Conservation (phyloP, 1,140 invertebrate species). For the Drosophila miranda region DNA sequence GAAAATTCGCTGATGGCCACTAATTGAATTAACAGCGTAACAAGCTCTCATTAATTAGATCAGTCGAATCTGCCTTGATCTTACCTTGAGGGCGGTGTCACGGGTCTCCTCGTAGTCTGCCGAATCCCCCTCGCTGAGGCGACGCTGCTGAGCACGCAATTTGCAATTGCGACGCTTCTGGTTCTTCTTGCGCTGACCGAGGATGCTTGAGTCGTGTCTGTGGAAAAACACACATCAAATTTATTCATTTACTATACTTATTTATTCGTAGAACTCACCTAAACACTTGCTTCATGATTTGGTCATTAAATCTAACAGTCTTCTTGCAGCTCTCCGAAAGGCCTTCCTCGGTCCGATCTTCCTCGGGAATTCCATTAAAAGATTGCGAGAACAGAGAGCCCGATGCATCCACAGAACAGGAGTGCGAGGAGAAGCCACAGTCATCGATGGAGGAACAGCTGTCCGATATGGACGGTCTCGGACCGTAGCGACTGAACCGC, state of each 20-base stretch:
- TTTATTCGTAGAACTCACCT: constrained; percentile 84
- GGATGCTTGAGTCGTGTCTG: constrained; percentile 93
- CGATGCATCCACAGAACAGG: constrained; percentile 60
- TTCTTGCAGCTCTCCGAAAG: constrained; percentile 89
- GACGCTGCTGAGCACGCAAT: constrained; percentile 87
- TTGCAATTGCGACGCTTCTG: constrained; percentile 91
- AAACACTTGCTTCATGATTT: constrained; percentile 90
- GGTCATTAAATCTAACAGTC: constrained; percentile 93
- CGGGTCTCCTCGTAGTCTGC: constrained; percentile 86
- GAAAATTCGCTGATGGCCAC: constrained; percentile 23
- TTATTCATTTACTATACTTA: not conserved
- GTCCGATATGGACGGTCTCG: constrained; percentile 73
- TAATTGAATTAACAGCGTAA: constrained; percentile 64
- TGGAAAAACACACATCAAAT: constrained; percentile 3
- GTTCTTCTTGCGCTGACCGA: constrained; percentile 93
- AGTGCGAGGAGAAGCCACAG: constrained; percentile 62
- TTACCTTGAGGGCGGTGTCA: constrained; percentile 63
- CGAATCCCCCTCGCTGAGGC: constrained; percentile 90
- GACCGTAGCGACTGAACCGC: constrained; percentile 74
- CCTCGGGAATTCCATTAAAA: constrained; percentile 85
- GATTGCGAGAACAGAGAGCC: constrained; percentile 81
- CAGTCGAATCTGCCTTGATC: constrained; percentile 26
- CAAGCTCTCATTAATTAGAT: constrained; percentile 21
- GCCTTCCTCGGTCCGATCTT: constrained; percentile 74
- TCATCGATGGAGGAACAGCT: constrained; percentile 82